Percentiles rank a stretch among this genome's conserved stretches.
Conservation (phyloP, 2,797 vertebrate genomes). For the Semaprochilodus insignis region DNA sequence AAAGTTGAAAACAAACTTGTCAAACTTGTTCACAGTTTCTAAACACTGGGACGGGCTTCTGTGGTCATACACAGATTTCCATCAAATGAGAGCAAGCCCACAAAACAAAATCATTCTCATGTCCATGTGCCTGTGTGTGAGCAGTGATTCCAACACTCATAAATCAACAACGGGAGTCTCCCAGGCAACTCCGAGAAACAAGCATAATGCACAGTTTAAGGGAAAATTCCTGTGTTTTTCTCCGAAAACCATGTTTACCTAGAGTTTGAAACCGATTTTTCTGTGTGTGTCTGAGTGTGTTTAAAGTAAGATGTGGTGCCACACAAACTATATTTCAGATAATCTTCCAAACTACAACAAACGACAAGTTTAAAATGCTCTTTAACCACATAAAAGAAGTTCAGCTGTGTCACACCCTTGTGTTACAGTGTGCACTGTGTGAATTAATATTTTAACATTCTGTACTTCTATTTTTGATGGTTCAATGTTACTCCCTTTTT, state of each 20-base stretch:
- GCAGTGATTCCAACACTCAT: slow-evolving; percentile 58
- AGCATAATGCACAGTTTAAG: slow-evolving; percentile 48
- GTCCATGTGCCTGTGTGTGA: slow-evolving; percentile 54
- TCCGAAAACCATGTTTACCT: neutral
- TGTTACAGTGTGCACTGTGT: too few species aligned
- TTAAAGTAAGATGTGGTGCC: neutral
- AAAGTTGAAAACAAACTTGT: slow-evolving; percentile 34
- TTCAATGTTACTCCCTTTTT: too few species aligned
- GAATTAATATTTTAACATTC: too few species aligned
- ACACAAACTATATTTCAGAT: neutral
- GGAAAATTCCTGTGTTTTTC: slow-evolving; percentile 6
- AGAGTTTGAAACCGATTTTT: neutral
- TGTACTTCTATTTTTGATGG: too few species aligned
- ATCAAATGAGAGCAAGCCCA: slow-evolving; percentile 53
- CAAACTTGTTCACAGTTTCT: slow-evolving; percentile 30
- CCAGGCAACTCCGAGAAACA: slow-evolving; percentile 50
- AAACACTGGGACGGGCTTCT: slow-evolving; percentile 28
- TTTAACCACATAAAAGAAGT: neutral
- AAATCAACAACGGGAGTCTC: slow-evolving; percentile 60
- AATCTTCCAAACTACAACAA: neutral
- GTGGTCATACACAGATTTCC: slow-evolving; percentile 27
- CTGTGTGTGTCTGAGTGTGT: neutral
- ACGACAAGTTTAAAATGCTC: neutral
- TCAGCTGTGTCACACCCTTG: too few species aligned
- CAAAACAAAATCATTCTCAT: slow-evolving; percentile 59